A percentile compares a stretch with the other conserved stretches of the same genome.
Evolutionary conservation across 2,888 invertebrate species (phyloP).

Genomic region (Trilocha varians): DNA sequence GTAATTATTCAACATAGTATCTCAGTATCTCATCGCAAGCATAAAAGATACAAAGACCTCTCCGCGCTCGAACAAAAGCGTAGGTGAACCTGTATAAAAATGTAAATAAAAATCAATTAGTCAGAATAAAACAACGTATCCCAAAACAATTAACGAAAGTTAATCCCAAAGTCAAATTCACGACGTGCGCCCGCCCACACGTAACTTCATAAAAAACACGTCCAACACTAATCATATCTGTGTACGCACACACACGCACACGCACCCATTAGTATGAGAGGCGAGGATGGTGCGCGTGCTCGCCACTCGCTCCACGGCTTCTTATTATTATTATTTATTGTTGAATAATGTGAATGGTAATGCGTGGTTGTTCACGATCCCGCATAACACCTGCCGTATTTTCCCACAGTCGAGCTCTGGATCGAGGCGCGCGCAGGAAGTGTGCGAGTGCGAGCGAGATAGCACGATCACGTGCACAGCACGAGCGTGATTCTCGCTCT

Average conservation of each 20-base stretch:
- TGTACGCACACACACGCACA: conserved; percentile 40
- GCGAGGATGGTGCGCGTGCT: conserved; percentile 64
- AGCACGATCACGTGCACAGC: conserved; percentile 44
- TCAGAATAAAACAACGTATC: conserved; percentile 35
- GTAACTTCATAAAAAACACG: conserved; percentile 45
- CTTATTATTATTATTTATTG: conserved; percentile 74
- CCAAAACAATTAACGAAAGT: conserved; percentile 61
- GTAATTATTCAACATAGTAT: not conserved
- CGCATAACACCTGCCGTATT: conserved; percentile 76
- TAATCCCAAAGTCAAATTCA: conserved; percentile 51
- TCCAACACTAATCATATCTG: conserved; percentile 30
- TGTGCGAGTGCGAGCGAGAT: conserved; percentile 54
- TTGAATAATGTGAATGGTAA: conserved; percentile 74
- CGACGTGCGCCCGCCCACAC: conserved; percentile 67
- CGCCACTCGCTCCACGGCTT: conserved; percentile 70
- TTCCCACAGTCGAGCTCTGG: conserved; percentile 70
- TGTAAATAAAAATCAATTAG: conserved; percentile 35
- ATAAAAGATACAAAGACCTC: not conserved
- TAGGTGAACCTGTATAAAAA: not conserved
- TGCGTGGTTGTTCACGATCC: conserved; percentile 74
- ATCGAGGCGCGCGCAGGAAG: conserved; percentile 62
- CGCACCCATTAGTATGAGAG: conserved; percentile 58
- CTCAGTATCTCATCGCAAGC: not conserved
- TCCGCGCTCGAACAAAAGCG: not conserved
- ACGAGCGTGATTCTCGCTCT: conserved; percentile 42